Base-by-base conservation (phyloP, 2,113 vertebrate species). In the Sakesphorus luctuosus region DNA sequence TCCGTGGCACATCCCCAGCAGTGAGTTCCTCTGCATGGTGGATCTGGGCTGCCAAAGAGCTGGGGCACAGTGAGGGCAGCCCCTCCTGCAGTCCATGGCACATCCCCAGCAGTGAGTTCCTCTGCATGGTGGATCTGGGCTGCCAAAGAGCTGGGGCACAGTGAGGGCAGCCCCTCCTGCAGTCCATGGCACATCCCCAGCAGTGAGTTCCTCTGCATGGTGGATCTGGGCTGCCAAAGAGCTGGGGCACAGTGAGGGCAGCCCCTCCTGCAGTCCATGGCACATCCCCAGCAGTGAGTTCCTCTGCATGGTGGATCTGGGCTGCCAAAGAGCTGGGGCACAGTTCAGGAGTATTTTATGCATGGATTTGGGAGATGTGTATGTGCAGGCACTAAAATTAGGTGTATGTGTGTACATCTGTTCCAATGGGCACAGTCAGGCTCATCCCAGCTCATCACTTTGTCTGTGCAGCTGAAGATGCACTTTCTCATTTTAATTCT, bases 371-470 rank as follows among this genome's bases (percentile, higher is more conserved):
- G 76, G 56, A 36, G 21, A 3, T 28, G 21, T 25, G 7, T 38
- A 2, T 9, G 23, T 18, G 36, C 14, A 55, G 8, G 4, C 19
- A 35, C 25, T 56, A 1, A 9, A 36, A 33, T n/a, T 5, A 1
- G 33, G 33, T 59, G 6, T 25, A 1, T 62, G 18, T 49, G 16
- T 20, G 13, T 43, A 16, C 1, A 3, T 6, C 0, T 6, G 35
- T 52, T 52, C 46, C 50, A 28, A 20, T n/a, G n/a, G 62, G 17
- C 49, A 12, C 36, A 11, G 0, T 33, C 46, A 66, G 40, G 15
- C 23, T 53, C 28, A 6, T 2, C 31, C 43, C 50, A 69, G 58
- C 58, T 46, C 55, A 24, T 24, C 50, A 14, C 28, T 1, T 19
- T 3, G 18, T 33, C 82, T 69, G 3, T 43, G 55, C 38, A 55